phyloP scores from a whole-genome alignment of 2,888 invertebrate genomes.

The Zygogramma bicolorata region DNA sequence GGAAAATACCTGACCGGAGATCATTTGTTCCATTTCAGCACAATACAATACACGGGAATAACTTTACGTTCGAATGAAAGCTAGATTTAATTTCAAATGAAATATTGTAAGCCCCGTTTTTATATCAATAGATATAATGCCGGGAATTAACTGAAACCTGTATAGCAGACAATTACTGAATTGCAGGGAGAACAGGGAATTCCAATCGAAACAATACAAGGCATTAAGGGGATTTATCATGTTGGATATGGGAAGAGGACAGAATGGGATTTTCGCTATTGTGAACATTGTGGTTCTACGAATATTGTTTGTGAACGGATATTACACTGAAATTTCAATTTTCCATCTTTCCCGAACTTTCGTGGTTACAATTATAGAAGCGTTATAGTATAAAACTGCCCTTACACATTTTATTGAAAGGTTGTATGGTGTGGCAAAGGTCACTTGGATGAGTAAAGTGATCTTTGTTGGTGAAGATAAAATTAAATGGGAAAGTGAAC shows the following conservation, averaged over 20 bases:
- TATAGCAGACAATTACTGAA: slow-evolving; percentile 10
- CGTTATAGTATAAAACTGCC: too few relatives aligned
- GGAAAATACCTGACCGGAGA: too few relatives aligned
- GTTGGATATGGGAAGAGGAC: background rate
- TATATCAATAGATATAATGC: background rate
- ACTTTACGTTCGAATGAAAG: background rate
- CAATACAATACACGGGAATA: background rate
- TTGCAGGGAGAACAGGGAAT: background rate
- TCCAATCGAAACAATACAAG: slow-evolving; percentile 16
- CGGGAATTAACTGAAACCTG: slow-evolving; percentile 3
- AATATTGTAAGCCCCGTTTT: background rate
- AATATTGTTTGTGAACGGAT: background rate
- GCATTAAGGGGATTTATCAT: background rate
- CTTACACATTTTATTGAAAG: too few relatives aligned
- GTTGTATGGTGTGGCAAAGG: too few relatives aligned
- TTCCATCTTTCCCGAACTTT: background rate
- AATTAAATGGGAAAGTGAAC: too few relatives aligned
- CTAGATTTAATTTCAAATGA: background rate
- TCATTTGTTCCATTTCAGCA: background rate
- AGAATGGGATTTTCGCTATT: background rate
- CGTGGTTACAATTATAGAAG: too few relatives aligned
- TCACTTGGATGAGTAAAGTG: too few relatives aligned
- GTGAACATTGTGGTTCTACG: background rate
- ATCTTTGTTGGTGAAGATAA: too few relatives aligned
- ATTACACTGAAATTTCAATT: background rate